Conservation (phyloP, 1,140 invertebrate genomes). For the Kradibia gibbosae region DNA sequence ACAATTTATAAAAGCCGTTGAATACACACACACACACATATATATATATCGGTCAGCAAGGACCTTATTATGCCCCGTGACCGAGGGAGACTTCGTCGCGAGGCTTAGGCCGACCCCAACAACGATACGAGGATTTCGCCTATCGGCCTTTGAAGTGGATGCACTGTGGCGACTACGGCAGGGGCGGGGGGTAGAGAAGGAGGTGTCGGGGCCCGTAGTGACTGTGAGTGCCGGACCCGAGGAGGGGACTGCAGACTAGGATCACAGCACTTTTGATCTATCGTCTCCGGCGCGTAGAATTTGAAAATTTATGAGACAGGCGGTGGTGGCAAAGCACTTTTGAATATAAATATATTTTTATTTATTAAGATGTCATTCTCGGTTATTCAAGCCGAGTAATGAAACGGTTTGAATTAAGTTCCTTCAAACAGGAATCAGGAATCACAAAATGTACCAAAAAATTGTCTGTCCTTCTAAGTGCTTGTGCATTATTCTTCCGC, state of each 20-base stretch:
- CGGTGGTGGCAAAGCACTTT: not conserved
- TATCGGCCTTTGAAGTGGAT: not conserved
- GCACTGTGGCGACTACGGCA: too few species aligned
- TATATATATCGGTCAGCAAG: not conserved
- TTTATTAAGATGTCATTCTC: constrained; percentile 3
- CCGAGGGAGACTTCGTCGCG: not conserved
- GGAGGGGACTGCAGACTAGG: too few species aligned
- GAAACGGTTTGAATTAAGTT: not conserved
- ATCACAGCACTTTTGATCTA: constrained; percentile 20
- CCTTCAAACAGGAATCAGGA: not conserved
- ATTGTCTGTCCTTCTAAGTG: not conserved
- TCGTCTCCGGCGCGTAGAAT: not conserved
- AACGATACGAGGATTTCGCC: not conserved
- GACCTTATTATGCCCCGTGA: not conserved
- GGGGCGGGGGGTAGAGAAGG: too few species aligned
- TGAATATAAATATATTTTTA: constrained; percentile 8
- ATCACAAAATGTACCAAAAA: not conserved
- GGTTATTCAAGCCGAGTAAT: not conserved
- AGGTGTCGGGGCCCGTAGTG: too few species aligned
- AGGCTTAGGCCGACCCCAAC: not conserved
- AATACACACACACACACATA: too few species aligned
- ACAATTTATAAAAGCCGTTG: constrained; percentile 13
- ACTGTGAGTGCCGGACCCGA: too few species aligned
- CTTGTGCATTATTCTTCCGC: too few species aligned
- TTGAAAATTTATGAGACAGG: constrained; percentile 8